Base-by-base conservation (phyloP, 1,140 invertebrate genomes). In the Euura saliciscinereae region DNA sequence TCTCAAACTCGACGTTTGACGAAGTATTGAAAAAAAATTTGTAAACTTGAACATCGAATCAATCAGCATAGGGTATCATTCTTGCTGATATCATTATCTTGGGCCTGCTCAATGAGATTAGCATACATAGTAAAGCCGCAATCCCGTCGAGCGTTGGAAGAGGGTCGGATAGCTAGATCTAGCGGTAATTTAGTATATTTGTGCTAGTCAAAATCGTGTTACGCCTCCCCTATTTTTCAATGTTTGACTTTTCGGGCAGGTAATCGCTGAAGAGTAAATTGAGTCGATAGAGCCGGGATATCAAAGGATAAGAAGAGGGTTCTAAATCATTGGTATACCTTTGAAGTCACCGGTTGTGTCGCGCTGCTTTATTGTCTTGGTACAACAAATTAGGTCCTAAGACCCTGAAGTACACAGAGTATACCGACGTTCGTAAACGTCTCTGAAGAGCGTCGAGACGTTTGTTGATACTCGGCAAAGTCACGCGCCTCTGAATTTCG, bases 381-480 rank as follows among this genome's bases (percentile, higher is more conserved):
- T 8, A 59, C 51, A 59, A 59, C 51, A 59, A 59, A 59, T 59
- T 6, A 59, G 51, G 51, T n/a, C 51, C 51, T 59, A 59, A 59
- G 51, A 59, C 51, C 8, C 51, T 8, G 13, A 28, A 28, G 51
- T n/a, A 59, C 51, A 59, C 51, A 59, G 28, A 28, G 28, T 28
- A 28, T 28, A 28, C 51, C 51, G 51, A 8, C 51, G 51, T 59
- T n/a, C 51, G 51, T 59, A 11, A 59, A 59, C 51, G 51, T 59
- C 13, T 71, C n/a, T 13, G 65, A 10, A 11, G 45, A 46, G 8
- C 28, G 66, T 43, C 65, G 51, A 11, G 51, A n/a, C 51, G 8
- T 8, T 59, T 59, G 51, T 59, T 59, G 51, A 59, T 59, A 59
- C 51, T 8, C 10, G 3, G 51, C 51, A 59, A 8, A 59, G 51